phyloP scores from a whole-genome alignment of 2,888 invertebrate genomes.

The Bellardia pandia region DNA sequence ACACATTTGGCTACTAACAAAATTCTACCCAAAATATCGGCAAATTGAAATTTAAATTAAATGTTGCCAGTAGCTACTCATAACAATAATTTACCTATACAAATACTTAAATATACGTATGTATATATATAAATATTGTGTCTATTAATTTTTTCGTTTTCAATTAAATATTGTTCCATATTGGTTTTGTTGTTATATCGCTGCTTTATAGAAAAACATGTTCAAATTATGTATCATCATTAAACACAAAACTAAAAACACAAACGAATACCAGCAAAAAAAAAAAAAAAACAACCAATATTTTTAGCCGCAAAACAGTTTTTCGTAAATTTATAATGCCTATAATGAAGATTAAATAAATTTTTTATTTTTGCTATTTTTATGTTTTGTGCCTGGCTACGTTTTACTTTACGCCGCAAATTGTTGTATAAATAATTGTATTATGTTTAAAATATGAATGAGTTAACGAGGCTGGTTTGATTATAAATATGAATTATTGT shows the following conservation, averaged over 20 bases:
- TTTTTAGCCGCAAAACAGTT: slow-evolving; percentile 35
- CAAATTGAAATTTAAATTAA: slow-evolving; percentile 21
- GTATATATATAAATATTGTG: too few relatives aligned
- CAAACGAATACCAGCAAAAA: background rate
- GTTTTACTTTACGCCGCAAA: background rate
- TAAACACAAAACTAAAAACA: slow-evolving; percentile 19
- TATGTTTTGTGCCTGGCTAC: background rate
- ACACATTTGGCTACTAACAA: background rate
- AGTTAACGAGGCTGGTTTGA: background rate
- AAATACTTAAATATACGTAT: too few relatives aligned
- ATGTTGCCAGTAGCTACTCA: background rate
- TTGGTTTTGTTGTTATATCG: background rate
- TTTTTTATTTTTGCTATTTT: background rate
- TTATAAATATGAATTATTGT: background rate
- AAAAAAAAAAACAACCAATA: background rate
- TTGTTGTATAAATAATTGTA: slow-evolving; percentile 6
- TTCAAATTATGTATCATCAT: slow-evolving; percentile 34
- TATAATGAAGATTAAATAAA: slow-evolving; percentile 45
- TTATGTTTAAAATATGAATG: slow-evolving; percentile 3
- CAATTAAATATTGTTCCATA: slow-evolving; percentile 13
- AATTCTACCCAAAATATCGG: background rate
- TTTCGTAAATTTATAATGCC: slow-evolving; percentile 7
- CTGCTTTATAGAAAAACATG: slow-evolving; percentile 4
- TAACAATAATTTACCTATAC: background rate
- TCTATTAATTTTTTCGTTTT: background rate